Percentiles rank a stretch among this genome's conserved stretches.
These are phyloP conservation scores for Paralvinella palmiformis DNA, from an alignment of 1,140 invertebrate species.

Conservation along the genomic window DNA sequence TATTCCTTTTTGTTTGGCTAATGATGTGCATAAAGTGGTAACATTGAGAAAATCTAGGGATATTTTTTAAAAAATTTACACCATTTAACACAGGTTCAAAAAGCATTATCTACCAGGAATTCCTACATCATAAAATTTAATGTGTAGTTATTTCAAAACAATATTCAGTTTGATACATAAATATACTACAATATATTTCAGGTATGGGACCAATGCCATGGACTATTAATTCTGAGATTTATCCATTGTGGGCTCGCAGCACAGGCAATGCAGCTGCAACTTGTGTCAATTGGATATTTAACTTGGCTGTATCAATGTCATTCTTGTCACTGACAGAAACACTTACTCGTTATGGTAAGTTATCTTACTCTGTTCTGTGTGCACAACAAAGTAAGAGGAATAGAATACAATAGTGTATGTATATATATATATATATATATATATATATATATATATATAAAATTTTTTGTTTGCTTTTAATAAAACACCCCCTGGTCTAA, in stretches of 20 bases:
- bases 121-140: no score
- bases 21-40: no score
- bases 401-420: neutral
- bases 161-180: no score
- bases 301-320: slow-evolving; percentile 59
- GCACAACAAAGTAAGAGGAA: neutral
- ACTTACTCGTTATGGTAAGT: slow-evolving; percentile 53
- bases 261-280: slow-evolving; percentile 57
- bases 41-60: no score
- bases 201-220: slow-evolving; percentile 63
- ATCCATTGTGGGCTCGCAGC: slow-evolving; percentile 59
- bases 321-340: slow-evolving; percentile 56
- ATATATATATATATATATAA: neutral
- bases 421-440: neutral
- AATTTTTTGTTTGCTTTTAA: neutral
- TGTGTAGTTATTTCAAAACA: no score
- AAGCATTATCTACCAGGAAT: no score
- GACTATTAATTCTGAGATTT: slow-evolving; percentile 64
- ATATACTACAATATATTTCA: slow-evolving; percentile 26
- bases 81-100: no score
- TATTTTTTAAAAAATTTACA: no score
- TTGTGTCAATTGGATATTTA: slow-evolving; percentile 59
- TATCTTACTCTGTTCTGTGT: slow-evolving; percentile 15
- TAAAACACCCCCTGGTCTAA: no score
- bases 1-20: no score